Percentiles rank a stretch among this genome's conserved stretches.
These are phyloP conservation scores for Acromyrmex charruanus DNA, from an alignment of 1,140 invertebrate genomes.

Conservation along the genomic window DNA sequence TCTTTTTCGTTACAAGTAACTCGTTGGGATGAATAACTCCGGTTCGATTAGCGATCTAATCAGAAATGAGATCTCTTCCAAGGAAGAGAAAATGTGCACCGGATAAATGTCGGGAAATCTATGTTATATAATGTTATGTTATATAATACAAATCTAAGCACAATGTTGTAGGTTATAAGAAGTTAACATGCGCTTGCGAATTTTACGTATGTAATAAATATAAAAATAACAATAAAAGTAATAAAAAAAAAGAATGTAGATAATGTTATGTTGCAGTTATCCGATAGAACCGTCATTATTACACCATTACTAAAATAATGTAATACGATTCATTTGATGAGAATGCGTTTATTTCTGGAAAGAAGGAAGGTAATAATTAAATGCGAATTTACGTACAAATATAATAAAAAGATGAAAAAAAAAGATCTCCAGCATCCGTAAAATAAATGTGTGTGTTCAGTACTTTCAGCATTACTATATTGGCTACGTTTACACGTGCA, in stretches of 20 bases:
- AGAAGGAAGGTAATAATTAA: not conserved
- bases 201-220: not conserved
- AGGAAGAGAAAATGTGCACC: not conserved
- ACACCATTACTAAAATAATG: not conserved
- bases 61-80: slow-evolving; percentile 18
- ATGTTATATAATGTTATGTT: not conserved
- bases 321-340: not conserved
- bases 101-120: not conserved
- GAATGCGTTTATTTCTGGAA: not conserved
- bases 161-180: not conserved
- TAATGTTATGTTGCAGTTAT: not conserved
- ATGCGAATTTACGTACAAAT: not conserved
- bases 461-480: not conserved
- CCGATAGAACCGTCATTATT: not conserved
- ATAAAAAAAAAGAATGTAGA: not conserved
- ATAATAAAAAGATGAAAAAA: not conserved
- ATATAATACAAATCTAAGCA: not conserved
- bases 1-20: slow-evolving; percentile 10
- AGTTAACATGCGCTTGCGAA: not conserved
- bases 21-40: not conserved
- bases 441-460: not conserved
- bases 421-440: not conserved
- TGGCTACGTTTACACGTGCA: no score
- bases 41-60: slow-evolving; percentile 23
- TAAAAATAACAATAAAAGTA: slow-evolving; percentile 8